Percentiles rank a stretch among this genome's conserved stretches.
These are phyloP conservation scores for Osmerus mordax DNA, from an alignment of 2,113 vertebrate genomes.

Conservation along the genomic window DNA sequence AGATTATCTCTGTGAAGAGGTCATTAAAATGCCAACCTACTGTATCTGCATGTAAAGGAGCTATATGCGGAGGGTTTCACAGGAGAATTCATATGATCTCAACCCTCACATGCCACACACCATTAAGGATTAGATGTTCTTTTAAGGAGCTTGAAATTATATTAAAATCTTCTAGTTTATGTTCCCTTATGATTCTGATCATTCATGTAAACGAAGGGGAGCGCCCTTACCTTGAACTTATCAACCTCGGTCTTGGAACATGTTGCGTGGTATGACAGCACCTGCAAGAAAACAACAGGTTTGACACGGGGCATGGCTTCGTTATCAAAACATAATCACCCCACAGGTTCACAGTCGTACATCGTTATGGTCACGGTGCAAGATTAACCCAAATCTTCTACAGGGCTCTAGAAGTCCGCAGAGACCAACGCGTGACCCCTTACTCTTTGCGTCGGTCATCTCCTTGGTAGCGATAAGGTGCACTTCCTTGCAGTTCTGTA, in stretches of 20 bases:
- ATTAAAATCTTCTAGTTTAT: neutral
- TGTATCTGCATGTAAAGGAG: neutral
- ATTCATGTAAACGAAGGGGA: neutral
- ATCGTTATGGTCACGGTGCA: no score
- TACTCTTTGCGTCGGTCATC: slow-evolving; percentile 45
- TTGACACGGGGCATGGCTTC: no score
- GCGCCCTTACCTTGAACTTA: slow-evolving; percentile 93
- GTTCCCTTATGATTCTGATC: neutral
- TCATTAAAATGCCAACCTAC: neutral
- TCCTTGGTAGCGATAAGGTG: slow-evolving; percentile 58
- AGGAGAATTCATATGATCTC: neutral
- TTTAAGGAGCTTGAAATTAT: no score
- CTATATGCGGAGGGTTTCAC: neutral
- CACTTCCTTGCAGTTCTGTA: slow-evolving; percentile 55
- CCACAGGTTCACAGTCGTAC: no score
- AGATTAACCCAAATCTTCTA: neutral
- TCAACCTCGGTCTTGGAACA: slow-evolving; percentile 98
- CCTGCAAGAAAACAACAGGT: slow-evolving; percentile 73
- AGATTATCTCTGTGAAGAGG: neutral
- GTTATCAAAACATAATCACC: no score
- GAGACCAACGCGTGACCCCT: slow-evolving; percentile 42
- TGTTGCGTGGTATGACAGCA: slow-evolving; percentile 96
- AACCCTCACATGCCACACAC: no score
- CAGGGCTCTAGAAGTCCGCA: slow-evolving; percentile 22
- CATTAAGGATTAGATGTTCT: neutral